Evolutionary conservation across 1,140 invertebrate genomes (phyloP), one percentile per base, ranked within the genome.

Genomic region (Portunus trituberculatus): DNA sequence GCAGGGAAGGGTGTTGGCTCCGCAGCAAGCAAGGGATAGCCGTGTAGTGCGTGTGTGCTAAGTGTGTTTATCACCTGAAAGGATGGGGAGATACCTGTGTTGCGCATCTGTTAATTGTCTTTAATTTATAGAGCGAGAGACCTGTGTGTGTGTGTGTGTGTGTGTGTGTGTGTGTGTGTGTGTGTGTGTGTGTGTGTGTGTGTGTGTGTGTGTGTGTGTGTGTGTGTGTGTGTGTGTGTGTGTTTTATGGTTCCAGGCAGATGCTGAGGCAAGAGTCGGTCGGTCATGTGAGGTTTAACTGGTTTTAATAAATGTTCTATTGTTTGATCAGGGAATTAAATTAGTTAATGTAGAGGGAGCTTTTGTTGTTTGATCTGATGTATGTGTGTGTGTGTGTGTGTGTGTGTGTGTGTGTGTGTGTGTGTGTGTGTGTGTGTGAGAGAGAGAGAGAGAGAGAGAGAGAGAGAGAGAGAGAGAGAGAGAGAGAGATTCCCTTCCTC

Each of bases 391-490:
- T 16, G 52, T 16, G 52, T 39, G 39, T 39, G 6, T 6, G 39
- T 2, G 67, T n/a, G 67, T n/a, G 67, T 39, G 39, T 39, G 6
- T 25, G 12, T 76, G n/a, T n/a, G 67, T 25, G 2, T n/a, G 12
- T 16, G 52, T 16, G 52, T 16, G 52, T 39, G 39, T 39, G 6
- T 6, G 39, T 2, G 67, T n/a, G 67, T n/a, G 67, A 76, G 67
- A 76, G 67, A 76, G 67, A 76, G 67, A 88, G 86, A 45, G 31
- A 88, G 45, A 88, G 86, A 88, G 32, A 88, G 45, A 46, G 86
- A 45, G 31, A 88, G 86, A 88, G 32, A 88, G 86, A 46, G 45
- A 45, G n/a, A 45, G 86, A 46, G 86, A 88, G 86, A 88, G 86
- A 88, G 86, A 88, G 86, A 88, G 86, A 88, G 86, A 88, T 28